Percentiles rank a stretch among this genome's conserved stretches.
Conservation (phyloP, 1,140 invertebrate species). For the Phthorimaea operculella region DNA sequence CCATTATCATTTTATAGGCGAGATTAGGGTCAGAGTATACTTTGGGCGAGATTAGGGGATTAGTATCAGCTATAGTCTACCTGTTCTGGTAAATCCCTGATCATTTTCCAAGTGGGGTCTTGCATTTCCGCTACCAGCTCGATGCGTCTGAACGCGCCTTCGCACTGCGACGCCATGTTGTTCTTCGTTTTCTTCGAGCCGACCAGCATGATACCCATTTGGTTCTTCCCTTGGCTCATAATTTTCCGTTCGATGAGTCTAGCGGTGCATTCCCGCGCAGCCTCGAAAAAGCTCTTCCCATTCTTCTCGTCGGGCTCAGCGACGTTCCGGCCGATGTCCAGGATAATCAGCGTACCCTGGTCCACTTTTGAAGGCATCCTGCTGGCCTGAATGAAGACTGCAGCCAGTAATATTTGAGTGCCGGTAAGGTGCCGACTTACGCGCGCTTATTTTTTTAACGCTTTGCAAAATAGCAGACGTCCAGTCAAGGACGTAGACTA, state of each 20-base stretch:
- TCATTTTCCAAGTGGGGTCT: constrained; percentile 50
- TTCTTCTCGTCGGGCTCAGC: constrained; percentile 32
- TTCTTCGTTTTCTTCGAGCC: constrained; percentile 52
- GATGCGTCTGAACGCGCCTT: constrained; percentile 39
- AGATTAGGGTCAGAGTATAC: no score
- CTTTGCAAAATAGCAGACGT: no score
- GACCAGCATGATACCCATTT: constrained; percentile 49
- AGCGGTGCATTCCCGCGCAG: constrained; percentile 37
- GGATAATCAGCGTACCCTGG: constrained; percentile 53
- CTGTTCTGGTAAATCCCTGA: constrained; percentile 40
- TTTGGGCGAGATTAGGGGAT: no score
- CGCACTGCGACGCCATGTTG: constrained; percentile 30
- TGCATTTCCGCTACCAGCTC: constrained; percentile 37
- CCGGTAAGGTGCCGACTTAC: no score
- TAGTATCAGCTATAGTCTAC: constrained; percentile 22
- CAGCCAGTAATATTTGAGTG: no score
- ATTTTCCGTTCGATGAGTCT: constrained; percentile 61
- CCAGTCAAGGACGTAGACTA: no score
- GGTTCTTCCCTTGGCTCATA: constrained; percentile 49
- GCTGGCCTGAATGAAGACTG: no score
- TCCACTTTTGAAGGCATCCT: constrained; percentile 44
- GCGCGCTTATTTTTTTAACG: no score
- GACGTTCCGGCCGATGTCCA: constrained; percentile 54
- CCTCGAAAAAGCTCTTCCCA: constrained; percentile 45
- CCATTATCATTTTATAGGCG: no score